Evolutionary conservation across 2,888 invertebrate genomes (phyloP).

Genomic region (Caenorhabditis sp.): DNA sequence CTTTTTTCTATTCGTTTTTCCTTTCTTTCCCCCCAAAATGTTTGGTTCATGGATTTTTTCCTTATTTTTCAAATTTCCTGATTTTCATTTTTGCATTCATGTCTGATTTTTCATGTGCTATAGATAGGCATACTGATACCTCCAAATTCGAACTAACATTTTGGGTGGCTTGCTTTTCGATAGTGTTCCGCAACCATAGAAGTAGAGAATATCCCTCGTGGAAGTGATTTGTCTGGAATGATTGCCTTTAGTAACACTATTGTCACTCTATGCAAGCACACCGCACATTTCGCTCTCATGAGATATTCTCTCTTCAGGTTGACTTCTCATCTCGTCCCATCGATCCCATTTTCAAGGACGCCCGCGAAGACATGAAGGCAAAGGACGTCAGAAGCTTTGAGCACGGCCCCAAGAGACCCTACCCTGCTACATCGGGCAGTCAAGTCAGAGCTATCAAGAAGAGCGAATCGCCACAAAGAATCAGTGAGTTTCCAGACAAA

Average conservation of each 20-base stretch:
- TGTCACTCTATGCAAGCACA: constrained; percentile 61
- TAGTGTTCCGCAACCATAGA: constrained; percentile 11
- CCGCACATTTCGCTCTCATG: constrained; percentile 52
- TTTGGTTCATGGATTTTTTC: background rate
- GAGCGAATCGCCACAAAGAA: constrained; percentile 45
- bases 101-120: too few relatives aligned
- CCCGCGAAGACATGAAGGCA: constrained; percentile 73
- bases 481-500: constrained; percentile 46
- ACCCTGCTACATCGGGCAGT: background rate
- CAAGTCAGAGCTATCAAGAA: constrained; percentile 15
- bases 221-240: constrained; percentile 60
- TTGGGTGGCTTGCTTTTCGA: background rate
- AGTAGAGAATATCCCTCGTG: constrained; percentile 50
- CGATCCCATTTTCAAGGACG: constrained; percentile 80
- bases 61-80: constrained; percentile 15
- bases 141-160: background rate
- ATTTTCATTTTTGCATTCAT: background rate
- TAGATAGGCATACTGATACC: background rate
- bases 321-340: constrained; percentile 80
- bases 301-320: constrained; percentile 69
- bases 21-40: background rate
- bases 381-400: constrained; percentile 49
- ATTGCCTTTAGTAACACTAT: constrained; percentile 54
- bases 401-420: constrained; percentile 33
- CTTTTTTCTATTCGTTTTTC: constrained; percentile 15